A percentile compares a stretch with the other conserved stretches of the same genome.
These are phyloP conservation scores for Condylostylus longicornis DNA, from an alignment of 1,140 invertebrate species.

Conservation along the genomic window DNA sequence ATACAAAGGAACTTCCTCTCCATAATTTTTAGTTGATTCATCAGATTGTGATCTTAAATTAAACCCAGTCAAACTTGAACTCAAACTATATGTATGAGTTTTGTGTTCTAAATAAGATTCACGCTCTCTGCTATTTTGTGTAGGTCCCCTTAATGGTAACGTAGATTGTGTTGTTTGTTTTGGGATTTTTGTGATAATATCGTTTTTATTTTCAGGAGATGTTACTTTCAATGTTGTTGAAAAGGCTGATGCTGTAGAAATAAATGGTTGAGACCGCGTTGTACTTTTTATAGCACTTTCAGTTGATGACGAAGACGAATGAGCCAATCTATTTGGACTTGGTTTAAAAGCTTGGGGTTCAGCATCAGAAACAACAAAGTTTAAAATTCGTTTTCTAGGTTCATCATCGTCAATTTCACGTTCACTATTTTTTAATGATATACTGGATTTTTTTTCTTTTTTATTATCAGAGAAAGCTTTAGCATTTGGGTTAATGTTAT, in stretches of 20 bases:
- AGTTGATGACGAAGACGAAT: constrained; percentile 4
- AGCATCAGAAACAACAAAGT: constrained; percentile 21
- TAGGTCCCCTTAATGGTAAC: constrained; percentile 3
- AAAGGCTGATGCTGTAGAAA: too few relatives aligned
- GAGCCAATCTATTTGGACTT: too few relatives aligned
- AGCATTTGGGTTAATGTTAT: too few relatives aligned
- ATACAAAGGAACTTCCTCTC: constrained; percentile 6
- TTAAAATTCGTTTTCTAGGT: constrained; percentile 22
- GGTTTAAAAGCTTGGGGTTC: constrained; percentile 24
- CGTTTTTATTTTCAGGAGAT: too few relatives aligned
- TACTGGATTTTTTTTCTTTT: too few relatives aligned
- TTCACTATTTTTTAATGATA: too few relatives aligned
- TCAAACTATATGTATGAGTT: constrained; percentile 18
- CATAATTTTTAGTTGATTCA: constrained; percentile 1
- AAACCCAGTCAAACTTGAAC: constrained; percentile 19
- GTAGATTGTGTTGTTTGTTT: constrained; percentile 3
- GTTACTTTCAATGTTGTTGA: too few relatives aligned
- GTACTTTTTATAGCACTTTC: neutral
- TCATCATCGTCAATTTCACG: too few relatives aligned
- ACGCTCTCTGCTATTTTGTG: constrained; percentile 5
- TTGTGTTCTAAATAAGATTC: constrained; percentile 8
- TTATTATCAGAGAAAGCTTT: too few relatives aligned
- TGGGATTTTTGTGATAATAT: too few relatives aligned
- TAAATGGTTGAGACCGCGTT: too few relatives aligned
- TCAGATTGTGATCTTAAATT: constrained; percentile 12